Conservation (phyloP, 2,888 invertebrate species). For the Drosophila anomalata region DNA sequence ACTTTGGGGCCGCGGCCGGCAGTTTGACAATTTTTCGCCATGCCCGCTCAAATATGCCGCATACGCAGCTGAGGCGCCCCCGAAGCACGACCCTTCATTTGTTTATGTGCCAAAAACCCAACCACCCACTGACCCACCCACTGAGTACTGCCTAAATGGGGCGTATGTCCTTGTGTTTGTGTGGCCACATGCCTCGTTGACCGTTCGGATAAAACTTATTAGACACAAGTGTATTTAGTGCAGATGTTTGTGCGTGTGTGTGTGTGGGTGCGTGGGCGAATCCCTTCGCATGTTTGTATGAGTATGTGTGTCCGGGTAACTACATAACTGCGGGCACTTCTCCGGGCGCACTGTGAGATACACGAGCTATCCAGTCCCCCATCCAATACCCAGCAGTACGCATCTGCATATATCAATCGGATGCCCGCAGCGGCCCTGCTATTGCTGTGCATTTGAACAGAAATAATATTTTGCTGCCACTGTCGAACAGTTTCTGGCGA, state of each 20-base stretch:
- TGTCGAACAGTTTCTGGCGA: constrained; percentile 5
- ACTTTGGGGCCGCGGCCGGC: constrained; percentile 69
- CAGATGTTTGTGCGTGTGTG: constrained; percentile 51
- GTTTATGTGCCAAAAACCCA: constrained; percentile 55
- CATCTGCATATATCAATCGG: constrained; percentile 49
- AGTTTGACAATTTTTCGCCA: constrained; percentile 72
- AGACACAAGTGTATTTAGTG: constrained; percentile 74
- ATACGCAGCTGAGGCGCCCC: constrained; percentile 65
- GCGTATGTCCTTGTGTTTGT: constrained; percentile 27
- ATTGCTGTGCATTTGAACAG: constrained; percentile 51
- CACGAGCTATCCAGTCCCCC: constrained; percentile 8
- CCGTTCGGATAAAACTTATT: constrained; percentile 76
- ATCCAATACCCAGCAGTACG: constrained; percentile 5
- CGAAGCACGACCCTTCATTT: constrained; percentile 65
- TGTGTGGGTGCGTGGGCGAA: not conserved
- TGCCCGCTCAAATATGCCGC: constrained; percentile 63
- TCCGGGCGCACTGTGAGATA: constrained; percentile 27
- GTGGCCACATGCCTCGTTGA: constrained; percentile 55
- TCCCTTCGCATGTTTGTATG: constrained; percentile 17
- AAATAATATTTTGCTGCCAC: constrained; percentile 59
- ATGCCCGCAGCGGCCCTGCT: constrained; percentile 30
- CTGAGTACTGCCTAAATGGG: constrained; percentile 12
- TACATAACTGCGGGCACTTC: constrained; percentile 50
- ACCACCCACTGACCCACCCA: constrained; percentile 8
- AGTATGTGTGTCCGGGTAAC: constrained; percentile 46